These are phyloP conservation scores for Chrysomallon squamiferum DNA, from an alignment of 1,140 invertebrate genomes.

Conservation along the genomic window DNA sequence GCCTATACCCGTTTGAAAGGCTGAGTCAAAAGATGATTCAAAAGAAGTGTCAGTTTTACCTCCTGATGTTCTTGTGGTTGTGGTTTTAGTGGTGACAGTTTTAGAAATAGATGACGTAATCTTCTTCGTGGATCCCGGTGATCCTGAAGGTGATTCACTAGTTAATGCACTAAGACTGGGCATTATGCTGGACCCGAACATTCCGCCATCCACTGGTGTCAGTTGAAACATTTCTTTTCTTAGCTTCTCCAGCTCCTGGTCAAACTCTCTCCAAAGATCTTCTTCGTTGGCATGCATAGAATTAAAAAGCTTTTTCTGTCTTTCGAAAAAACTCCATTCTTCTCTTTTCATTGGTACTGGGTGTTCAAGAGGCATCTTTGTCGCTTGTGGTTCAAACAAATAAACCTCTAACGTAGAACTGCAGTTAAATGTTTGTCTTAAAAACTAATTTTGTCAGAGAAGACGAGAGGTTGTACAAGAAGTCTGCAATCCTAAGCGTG, in stretches of 20 bases:
- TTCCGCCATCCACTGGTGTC: conserved; percentile 19
- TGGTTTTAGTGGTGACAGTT: neutral
- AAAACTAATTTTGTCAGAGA: too few species aligned
- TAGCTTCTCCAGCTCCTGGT: conserved; percentile 46
- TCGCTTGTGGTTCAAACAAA: too few species aligned
- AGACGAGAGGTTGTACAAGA: too few species aligned
- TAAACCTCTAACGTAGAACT: too few species aligned
- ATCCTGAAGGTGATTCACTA: neutral
- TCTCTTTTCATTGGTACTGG: conserved; percentile 39
- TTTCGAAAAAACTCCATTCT: conserved; percentile 55
- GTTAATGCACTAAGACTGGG: neutral
- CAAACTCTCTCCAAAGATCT: conserved; percentile 43
- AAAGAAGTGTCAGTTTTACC: neutral
- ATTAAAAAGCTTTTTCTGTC: conserved; percentile 45
- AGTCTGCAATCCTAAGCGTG: too few species aligned
- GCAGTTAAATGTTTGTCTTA: too few species aligned
- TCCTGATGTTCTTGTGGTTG: neutral
- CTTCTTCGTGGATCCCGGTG: neutral
- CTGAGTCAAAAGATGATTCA: conserved; percentile 17
- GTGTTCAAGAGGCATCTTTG: conserved; percentile 7
- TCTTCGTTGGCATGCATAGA: conserved; percentile 33
- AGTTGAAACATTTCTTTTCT: conserved; percentile 46
- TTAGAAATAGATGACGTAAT: neutral
- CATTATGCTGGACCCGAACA: neutral
- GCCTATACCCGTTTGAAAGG: neutral